phyloP scores from a whole-genome alignment of 2,113 vertebrate species.

The Lathamus discolor region DNA sequence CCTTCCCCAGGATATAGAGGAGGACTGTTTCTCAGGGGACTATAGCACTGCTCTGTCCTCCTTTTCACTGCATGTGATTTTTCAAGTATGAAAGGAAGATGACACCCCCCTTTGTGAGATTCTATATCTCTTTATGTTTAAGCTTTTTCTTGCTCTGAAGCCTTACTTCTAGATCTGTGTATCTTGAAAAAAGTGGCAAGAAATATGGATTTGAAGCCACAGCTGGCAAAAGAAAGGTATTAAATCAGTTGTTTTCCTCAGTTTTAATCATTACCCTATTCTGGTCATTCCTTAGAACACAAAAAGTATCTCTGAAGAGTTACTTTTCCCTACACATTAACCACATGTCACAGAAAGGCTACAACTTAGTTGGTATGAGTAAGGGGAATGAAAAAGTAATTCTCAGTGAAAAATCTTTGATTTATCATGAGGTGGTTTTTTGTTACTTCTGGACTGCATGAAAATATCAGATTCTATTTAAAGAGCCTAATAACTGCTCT shows the following conservation, averaged over 20 bases:
- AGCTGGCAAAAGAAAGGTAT: neutral
- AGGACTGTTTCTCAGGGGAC: constrained; percentile 31
- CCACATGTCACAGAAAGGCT: neutral
- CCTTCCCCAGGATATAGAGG: neutral
- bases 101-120: neutral
- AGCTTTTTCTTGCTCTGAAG: neutral
- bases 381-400: neutral
- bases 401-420: neutral
- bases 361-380: neutral
- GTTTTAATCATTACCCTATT: neutral
- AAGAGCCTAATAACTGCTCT: neutral
- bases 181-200: neutral
- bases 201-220: neutral
- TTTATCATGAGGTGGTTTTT: neutral
- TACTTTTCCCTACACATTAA: neutral
- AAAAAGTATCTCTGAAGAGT: neutral
- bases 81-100: neutral
- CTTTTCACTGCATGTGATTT: neutral
- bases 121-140: neutral
- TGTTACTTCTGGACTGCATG: neutral
- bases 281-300: neutral
- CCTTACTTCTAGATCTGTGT: neutral
- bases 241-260: neutral
- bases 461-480: neutral
- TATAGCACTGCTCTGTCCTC: neutral